Percentiles rank a stretch among this genome's conserved stretches.
Evolutionary conservation across 2,888 invertebrate species (phyloP).

Genomic region (Meliscaeva auricollis): DNA sequence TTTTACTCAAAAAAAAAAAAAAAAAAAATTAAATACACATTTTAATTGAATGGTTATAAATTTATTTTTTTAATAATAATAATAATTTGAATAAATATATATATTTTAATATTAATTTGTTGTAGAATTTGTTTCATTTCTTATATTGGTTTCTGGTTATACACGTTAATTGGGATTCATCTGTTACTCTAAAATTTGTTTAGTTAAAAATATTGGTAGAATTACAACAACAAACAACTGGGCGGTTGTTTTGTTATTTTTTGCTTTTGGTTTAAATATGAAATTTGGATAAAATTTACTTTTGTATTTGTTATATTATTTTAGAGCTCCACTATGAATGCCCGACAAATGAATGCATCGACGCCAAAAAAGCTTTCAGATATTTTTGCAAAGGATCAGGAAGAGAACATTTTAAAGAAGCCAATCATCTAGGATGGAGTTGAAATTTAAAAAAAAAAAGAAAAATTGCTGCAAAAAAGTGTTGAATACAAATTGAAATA

Average conservation of each 20-base stretch:
- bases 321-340: slow-evolving; percentile 84
- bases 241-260: slow-evolving; percentile 11
- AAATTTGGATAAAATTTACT: slow-evolving; percentile 48
- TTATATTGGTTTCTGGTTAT: slow-evolving; percentile 26
- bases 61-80: slow-evolving; percentile 12
- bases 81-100: slow-evolving; percentile 23
- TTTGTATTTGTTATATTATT: slow-evolving; percentile 71
- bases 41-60: slow-evolving; percentile 11
- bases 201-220: slow-evolving; percentile 22
- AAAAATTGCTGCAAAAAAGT: slow-evolving; percentile 14
- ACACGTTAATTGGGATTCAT: slow-evolving; percentile 39
- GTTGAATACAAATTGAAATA: slow-evolving; percentile 23
- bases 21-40: slow-evolving; percentile 18
- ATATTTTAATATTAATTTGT: slow-evolving; percentile 38
- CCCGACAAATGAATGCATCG: slow-evolving; percentile 82
- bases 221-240: slow-evolving; percentile 6
- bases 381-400: slow-evolving; percentile 56
- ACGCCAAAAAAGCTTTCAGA: slow-evolving; percentile 79
- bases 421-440: slow-evolving; percentile 52
- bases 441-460: too few species aligned
- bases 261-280: slow-evolving; percentile 14
- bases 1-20: slow-evolving; percentile 60
- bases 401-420: slow-evolving; percentile 62
- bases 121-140: slow-evolving; percentile 44
- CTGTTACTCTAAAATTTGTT: background rate